Evolutionary conservation across 2,113 vertebrate genomes (phyloP).

Genomic region (Sprattus sprattus): DNA sequence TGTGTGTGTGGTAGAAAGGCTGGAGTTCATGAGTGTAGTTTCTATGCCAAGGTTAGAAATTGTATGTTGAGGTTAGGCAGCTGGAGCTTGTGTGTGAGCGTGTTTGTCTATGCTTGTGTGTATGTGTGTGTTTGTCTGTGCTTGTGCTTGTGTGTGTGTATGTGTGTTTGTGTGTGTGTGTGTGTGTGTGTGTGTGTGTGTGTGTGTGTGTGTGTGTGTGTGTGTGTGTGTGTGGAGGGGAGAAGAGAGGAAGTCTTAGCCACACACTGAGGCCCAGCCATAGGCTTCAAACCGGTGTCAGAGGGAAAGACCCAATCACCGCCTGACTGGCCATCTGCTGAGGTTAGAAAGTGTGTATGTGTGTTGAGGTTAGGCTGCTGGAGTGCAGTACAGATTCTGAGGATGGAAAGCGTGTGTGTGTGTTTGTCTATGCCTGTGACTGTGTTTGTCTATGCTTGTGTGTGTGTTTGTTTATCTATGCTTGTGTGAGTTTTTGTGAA

Average conservation of each 20-base stretch:
- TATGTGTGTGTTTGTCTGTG: neutral
- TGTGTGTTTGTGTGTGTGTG: conserved; percentile 14
- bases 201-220: conserved; percentile 11
- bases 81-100: too few species aligned
- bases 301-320: neutral
- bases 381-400: too few species aligned
- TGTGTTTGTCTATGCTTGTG: too few species aligned
- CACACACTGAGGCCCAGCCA: neutral
- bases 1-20: too few species aligned
- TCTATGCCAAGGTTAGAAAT: neutral
- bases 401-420: too few species aligned
- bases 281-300: neutral
- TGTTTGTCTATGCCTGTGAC: too few species aligned
- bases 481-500: neutral
- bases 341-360: neutral
- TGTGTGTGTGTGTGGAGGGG: neutral
- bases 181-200: conserved; percentile 19
- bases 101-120: conserved; percentile 17
- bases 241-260: neutral
- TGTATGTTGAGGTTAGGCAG: neutral
- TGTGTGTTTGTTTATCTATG: neutral
- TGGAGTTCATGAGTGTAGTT: too few species aligned
- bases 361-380: neutral
- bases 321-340: neutral
- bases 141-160: conserved; percentile 17